Percentiles rank a stretch among this genome's conserved stretches.
phyloP scores from a whole-genome alignment of 2,888 invertebrate species.

The Coelopa pilipes region DNA sequence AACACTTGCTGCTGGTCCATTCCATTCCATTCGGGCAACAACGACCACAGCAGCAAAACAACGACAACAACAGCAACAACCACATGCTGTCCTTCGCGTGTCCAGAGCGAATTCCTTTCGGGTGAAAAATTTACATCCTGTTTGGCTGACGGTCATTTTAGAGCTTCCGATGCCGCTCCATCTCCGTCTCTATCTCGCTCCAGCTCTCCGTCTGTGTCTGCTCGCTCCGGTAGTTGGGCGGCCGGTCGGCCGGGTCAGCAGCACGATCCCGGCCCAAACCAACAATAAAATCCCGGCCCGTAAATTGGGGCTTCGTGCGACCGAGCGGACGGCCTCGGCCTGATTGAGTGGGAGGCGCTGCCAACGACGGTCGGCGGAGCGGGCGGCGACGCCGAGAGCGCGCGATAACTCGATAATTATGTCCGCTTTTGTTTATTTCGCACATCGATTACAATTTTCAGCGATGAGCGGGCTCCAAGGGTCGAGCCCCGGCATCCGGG shows the following conservation, averaged over 20 bases:
- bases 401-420: slow-evolving; percentile 68
- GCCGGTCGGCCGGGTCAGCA: slow-evolving; percentile 38
- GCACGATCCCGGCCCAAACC: slow-evolving; percentile 33
- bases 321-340: not conserved
- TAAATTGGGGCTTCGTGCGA: slow-evolving; percentile 61
- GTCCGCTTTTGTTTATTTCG: slow-evolving; percentile 67
- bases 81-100: slow-evolving; percentile 41
- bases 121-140: slow-evolving; percentile 61
- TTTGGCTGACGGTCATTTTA: slow-evolving; percentile 62
- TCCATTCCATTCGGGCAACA: not conserved
- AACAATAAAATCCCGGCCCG: slow-evolving; percentile 64
- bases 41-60: no score
- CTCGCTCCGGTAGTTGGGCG: slow-evolving; percentile 3
- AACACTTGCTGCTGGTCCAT: slow-evolving; percentile 11
- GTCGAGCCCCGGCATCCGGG: no score
- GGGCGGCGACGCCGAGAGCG: slow-evolving; percentile 54
- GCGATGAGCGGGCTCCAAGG: slow-evolving; percentile 13
- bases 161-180: slow-evolving; percentile 51
- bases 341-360: slow-evolving; percentile 37
- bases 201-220: slow-evolving; percentile 3
- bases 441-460: slow-evolving; percentile 64
- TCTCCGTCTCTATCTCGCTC: slow-evolving; percentile 1
- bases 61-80: slow-evolving; percentile 13
- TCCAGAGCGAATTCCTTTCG: slow-evolving; percentile 42
- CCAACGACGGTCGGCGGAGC: slow-evolving; percentile 49